phyloP scores from a whole-genome alignment of 2,888 invertebrate genomes.

The Spilosoma lubricipeda region DNA sequence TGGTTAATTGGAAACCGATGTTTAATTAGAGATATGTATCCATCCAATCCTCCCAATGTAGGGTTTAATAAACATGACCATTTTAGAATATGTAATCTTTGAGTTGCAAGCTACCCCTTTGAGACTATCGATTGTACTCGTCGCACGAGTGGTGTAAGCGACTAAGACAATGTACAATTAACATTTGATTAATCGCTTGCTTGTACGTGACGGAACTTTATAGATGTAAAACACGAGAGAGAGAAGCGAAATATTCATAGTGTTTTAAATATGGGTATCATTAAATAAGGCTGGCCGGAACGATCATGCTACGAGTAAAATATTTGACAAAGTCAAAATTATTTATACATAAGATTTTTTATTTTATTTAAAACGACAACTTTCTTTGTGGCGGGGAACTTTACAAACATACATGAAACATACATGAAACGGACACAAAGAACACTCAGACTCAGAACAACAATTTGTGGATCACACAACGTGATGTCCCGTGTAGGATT shows the following conservation, averaged over 20 bases:
- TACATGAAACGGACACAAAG: no score
- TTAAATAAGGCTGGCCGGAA: not conserved
- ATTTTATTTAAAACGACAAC: no score
- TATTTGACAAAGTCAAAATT: not conserved
- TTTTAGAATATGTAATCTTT: conserved; percentile 67
- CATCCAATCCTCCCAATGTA: conserved; percentile 38
- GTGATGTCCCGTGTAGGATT: no score
- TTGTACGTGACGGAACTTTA: conserved; percentile 32
- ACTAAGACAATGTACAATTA: conserved; percentile 59
- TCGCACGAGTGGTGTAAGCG: conserved; percentile 53
- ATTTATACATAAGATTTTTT: not conserved
- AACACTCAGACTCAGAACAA: no score
- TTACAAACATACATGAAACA: no score
- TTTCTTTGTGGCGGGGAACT: no score
- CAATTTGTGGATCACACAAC: no score
- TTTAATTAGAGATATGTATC: conserved; percentile 54
- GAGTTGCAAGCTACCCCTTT: conserved; percentile 66
- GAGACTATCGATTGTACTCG: conserved; percentile 66
- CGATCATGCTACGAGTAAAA: not conserved
- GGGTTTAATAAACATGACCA: conserved; percentile 63
- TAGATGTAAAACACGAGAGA: conserved; percentile 31
- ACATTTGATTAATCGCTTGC: conserved; percentile 56
- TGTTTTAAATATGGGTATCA: conserved; percentile 20
- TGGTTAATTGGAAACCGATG: conserved; percentile 53
- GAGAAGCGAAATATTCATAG: conserved; percentile 19